These are phyloP conservation scores for Sitta carolinensis DNA, from an alignment of 2,797 vertebrate species.

Conservation along the genomic window DNA sequence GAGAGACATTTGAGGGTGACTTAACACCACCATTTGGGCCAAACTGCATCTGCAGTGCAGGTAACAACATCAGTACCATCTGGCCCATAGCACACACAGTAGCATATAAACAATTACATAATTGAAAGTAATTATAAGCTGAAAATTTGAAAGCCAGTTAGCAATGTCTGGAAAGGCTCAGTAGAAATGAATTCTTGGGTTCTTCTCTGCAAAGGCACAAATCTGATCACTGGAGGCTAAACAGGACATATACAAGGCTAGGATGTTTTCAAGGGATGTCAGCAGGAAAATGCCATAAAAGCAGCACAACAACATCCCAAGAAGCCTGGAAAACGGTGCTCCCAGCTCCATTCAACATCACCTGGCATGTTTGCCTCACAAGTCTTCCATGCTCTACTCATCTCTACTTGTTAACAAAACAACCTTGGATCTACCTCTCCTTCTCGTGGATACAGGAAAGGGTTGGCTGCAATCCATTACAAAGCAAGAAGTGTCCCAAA, in stretches of 20 bases:
- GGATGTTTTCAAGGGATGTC: neutral
- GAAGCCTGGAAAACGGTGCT: neutral
- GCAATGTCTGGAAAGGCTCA: neutral
- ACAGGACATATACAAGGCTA: neutral
- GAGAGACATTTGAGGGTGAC: neutral
- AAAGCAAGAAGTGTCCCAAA: neutral
- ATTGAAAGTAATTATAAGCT: conserved; percentile 21
- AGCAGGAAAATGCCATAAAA: neutral
- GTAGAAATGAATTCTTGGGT: neutral
- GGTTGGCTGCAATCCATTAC: neutral
- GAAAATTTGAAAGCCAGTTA: conserved; percentile 10
- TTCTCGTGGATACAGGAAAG: neutral
- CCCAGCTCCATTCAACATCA: neutral
- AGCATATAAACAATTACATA: conserved; percentile 30
- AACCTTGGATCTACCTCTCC: neutral
- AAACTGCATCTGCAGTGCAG: conserved; percentile 55
- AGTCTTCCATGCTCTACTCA: neutral
- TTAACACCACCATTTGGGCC: conserved; percentile 33
- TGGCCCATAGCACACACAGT: neutral
- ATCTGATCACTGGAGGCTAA: neutral
- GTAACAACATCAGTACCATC: conserved; percentile 50
- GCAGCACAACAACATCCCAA: neutral
- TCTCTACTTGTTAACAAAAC: neutral
- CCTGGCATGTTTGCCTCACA: neutral
- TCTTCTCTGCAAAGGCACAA: neutral